Evolutionary conservation across 2,113 vertebrate genomes (phyloP).

Genomic region (Nothobranchius furzeri): DNA sequence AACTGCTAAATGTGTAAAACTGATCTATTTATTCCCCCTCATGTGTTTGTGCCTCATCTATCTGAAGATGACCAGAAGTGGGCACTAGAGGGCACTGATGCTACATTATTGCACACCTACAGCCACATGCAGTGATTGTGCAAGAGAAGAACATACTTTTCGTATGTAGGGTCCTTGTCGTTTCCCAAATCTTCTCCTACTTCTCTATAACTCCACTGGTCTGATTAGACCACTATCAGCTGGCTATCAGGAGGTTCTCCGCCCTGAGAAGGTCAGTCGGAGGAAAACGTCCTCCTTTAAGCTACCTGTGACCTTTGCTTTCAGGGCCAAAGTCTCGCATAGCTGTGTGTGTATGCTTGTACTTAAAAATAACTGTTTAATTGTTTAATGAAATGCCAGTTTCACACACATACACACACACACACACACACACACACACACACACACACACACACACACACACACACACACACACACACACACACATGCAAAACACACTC

Average conservation of each 20-base stretch:
- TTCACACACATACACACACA: conserved; percentile 2
- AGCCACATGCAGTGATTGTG: conserved; percentile 37
- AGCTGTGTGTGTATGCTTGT: conserved; percentile 4
- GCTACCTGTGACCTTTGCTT: conserved; percentile 57
- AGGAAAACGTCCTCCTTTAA: conserved; percentile 68
- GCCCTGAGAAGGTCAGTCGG: conserved; percentile 67
- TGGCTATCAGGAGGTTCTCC: conserved; percentile 63
- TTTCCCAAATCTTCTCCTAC: conserved; percentile 59
- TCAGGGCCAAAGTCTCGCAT: conserved; percentile 4
- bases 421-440: conserved; percentile 11
- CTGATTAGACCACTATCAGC: conserved; percentile 54
- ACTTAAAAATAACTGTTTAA: conserved; percentile 43
- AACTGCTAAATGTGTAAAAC: not conserved
- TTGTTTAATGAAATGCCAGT: conserved; percentile 63
- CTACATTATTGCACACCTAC: conserved; percentile 39
- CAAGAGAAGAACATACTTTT: conserved; percentile 50
- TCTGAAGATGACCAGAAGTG: conserved; percentile 13
- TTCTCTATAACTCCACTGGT: conserved; percentile 57
- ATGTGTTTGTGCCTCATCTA: not conserved
- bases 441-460: not conserved
- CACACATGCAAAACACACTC: conserved; percentile 4
- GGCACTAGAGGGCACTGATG: conserved; percentile 81
- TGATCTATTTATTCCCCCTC: not conserved
- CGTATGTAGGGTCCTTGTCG: conserved; percentile 62
- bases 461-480: conserved; percentile 11